These are phyloP conservation scores for Telenomus remus DNA, from an alignment of 1,140 invertebrate genomes.

Conservation along the genomic window DNA sequence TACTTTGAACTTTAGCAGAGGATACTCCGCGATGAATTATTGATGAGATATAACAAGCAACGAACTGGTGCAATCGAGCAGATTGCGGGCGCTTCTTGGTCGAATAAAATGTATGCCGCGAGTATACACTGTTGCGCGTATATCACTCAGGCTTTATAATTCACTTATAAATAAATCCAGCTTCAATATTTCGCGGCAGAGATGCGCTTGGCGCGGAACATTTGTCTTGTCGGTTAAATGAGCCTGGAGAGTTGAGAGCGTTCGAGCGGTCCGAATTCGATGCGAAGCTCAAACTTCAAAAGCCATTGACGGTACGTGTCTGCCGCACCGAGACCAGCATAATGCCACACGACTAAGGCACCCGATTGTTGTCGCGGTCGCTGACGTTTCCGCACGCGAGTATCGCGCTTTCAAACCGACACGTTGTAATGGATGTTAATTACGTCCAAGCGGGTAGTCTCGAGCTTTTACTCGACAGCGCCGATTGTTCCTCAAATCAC, in stretches of 20 bases:
- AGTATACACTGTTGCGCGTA: conserved; percentile 15
- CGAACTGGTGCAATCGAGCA: conserved; percentile 44
- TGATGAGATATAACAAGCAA: conserved; percentile 48
- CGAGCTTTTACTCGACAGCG: neutral
- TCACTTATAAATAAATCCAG: conserved; percentile 47
- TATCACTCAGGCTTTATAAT: conserved; percentile 29
- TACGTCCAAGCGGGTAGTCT: conserved; percentile 2
- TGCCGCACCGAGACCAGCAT: conserved; percentile 4
- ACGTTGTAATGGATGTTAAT: conserved; percentile 39
- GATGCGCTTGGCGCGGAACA: conserved; percentile 11
- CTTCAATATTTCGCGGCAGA: conserved; percentile 24
- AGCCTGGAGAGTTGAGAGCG: conserved; percentile 9
- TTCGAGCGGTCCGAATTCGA: conserved; percentile 13
- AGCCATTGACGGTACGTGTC: conserved; percentile 14
- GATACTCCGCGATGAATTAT: conserved; percentile 53
- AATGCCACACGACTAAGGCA: too few species aligned
- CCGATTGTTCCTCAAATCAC: conserved; percentile 1
- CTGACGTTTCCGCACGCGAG: conserved; percentile 24
- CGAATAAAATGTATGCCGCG: conserved; percentile 30
- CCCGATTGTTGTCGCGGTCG: conserved; percentile 18
- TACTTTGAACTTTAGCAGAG: neutral
- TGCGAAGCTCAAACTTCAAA: conserved; percentile 6
- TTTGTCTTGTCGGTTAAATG: conserved; percentile 44
- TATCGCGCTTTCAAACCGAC: conserved; percentile 24
- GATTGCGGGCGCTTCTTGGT: conserved; percentile 35